Evolutionary conservation across 2,888 invertebrate genomes (phyloP).

Genomic region (Polyommatus icarus): DNA sequence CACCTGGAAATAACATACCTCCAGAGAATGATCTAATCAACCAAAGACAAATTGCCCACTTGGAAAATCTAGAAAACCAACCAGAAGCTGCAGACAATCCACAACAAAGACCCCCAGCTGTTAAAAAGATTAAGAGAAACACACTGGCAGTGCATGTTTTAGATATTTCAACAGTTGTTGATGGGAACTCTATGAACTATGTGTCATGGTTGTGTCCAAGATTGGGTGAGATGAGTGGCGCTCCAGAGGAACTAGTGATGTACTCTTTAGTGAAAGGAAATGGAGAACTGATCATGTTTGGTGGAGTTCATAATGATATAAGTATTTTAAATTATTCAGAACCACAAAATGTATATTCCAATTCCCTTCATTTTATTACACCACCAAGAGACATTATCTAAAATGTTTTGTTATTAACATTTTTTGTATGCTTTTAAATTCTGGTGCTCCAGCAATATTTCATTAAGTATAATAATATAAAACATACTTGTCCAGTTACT

Average conservation of each 20-base stretch:
- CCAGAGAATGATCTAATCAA: conserved; percentile 74
- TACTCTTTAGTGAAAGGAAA: conserved; percentile 94
- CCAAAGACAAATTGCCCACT: conserved; percentile 72
- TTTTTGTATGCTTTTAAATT: not conserved
- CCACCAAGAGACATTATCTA: conserved; percentile 86
- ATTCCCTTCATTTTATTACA: conserved; percentile 87
- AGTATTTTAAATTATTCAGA: conserved; percentile 80
- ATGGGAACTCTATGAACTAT: conserved; percentile 82
- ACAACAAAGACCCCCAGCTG: conserved; percentile 65
- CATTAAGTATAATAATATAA: too few species aligned
- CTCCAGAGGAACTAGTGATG: conserved; percentile 93
- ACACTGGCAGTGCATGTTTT: conserved; percentile 91
- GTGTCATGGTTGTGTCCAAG: conserved; percentile 86
- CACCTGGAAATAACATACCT: conserved; percentile 54
- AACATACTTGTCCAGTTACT: too few species aligned
- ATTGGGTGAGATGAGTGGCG: conserved; percentile 83
- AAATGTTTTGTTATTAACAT: conserved; percentile 40
- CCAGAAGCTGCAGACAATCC: conserved; percentile 61
- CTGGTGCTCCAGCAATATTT: not conserved
- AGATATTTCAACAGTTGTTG: conserved; percentile 87
- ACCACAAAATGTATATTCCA: conserved; percentile 85
- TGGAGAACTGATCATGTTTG: conserved; percentile 96
- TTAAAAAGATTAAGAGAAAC: conserved; percentile 83
- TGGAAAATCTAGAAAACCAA: conserved; percentile 69
- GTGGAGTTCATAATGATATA: conserved; percentile 93